Conservation (phyloP, 2,797 vertebrate genomes). For the Rhinophrynus dorsalis region DNA sequence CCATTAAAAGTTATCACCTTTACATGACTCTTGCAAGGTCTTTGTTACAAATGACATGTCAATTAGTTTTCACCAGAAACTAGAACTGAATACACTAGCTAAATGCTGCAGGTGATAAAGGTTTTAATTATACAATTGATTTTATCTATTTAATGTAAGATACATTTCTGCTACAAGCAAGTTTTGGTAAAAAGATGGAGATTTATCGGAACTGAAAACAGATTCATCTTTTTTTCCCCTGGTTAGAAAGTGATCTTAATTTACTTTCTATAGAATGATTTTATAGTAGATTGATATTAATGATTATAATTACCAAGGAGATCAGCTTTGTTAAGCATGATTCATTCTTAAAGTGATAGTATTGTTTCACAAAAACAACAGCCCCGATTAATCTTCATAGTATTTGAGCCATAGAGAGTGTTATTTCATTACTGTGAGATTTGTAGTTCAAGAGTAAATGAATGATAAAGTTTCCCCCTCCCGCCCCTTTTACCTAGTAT, state of each 20-base stretch:
- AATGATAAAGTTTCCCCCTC: no score
- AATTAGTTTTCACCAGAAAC: slow-evolving; percentile 30
- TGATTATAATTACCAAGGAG: slow-evolving; percentile 1
- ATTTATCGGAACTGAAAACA: slow-evolving; percentile 30
- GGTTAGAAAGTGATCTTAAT: slow-evolving; percentile 21
- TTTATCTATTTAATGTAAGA: slow-evolving; percentile 40
- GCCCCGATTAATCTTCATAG: no score
- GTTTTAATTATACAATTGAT: slow-evolving; percentile 47
- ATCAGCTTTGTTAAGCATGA: background rate
- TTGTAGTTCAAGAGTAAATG: no score
- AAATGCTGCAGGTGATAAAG: slow-evolving; percentile 44
- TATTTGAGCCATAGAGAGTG: no score
- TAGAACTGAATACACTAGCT: slow-evolving; percentile 27
- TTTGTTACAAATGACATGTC: slow-evolving; percentile 39
- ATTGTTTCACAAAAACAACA: no score
- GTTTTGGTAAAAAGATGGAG: slow-evolving; percentile 34
- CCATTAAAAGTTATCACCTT: no score
- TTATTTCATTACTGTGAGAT: no score
- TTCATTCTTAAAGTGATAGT: background rate
- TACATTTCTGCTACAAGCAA: slow-evolving; percentile 32
- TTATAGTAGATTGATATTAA: slow-evolving; percentile 19
- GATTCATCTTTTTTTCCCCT: slow-evolving; percentile 24
- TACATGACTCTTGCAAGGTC: no score
- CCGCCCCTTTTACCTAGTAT: no score
- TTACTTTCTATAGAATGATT: background rate